Conservation (phyloP, 2,888 invertebrate species). For the Pseudococcus viburni region DNA sequence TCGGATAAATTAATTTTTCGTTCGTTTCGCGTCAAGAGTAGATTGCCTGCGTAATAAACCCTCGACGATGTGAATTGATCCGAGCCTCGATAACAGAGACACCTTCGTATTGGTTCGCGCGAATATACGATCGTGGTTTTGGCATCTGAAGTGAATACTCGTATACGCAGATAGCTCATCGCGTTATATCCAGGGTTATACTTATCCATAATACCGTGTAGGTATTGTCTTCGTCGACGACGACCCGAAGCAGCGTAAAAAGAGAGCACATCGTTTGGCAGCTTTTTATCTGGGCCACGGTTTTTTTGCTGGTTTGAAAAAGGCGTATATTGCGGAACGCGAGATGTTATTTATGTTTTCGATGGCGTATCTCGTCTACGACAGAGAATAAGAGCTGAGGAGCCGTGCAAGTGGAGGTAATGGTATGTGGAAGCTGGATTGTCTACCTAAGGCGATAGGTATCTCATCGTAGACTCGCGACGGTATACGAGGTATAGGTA, state of each 20-base stretch:
- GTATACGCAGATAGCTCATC: neutral
- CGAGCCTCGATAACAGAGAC: slow-evolving; percentile 5
- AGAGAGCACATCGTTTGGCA: neutral
- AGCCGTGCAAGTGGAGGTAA: neutral
- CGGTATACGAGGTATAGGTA: neutral
- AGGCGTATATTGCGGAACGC: neutral
- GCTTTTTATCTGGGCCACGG: neutral
- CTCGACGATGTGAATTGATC: neutral
- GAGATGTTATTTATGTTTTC: neutral
- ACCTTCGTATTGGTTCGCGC: neutral
- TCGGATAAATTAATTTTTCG: slow-evolving; percentile 14
- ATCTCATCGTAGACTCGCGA: neutral
- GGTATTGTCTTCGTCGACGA: slow-evolving; percentile 1
- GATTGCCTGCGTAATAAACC: neutral
- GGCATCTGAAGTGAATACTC: slow-evolving; percentile 3
- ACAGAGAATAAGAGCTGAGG: neutral
- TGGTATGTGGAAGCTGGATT: neutral
- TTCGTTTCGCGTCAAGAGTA: neutral
- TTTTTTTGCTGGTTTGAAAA: neutral
- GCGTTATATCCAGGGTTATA: neutral
- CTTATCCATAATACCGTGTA: neutral
- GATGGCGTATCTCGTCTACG: neutral
- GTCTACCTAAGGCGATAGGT: slow-evolving; percentile 14
- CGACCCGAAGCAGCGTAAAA: neutral
- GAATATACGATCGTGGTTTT: slow-evolving; percentile 1